Evolutionary conservation across 2,113 vertebrate genomes (phyloP).

Genomic region (Gambusia affinis): DNA sequence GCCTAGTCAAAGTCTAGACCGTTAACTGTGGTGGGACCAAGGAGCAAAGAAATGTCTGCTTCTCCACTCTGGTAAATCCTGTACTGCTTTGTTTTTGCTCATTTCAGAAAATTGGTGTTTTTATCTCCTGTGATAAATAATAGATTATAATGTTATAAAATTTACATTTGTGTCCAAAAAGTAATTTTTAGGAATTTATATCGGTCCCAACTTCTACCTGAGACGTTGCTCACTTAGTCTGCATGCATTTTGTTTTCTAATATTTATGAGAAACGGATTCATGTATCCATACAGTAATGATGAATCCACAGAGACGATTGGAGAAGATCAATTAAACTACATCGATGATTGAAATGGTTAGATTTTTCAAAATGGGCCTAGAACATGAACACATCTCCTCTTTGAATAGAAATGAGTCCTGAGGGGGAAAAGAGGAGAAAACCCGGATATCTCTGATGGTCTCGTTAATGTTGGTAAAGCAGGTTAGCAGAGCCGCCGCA

Average conservation of each 20-base stretch:
- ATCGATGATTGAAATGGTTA: not conserved
- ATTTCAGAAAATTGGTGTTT: too few relatives aligned
- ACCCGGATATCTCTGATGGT: not conserved
- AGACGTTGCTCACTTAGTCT: not conserved
- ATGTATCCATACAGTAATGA: not conserved
- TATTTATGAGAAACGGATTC: not conserved
- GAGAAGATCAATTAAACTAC: too few relatives aligned
- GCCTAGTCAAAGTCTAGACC: too few relatives aligned
- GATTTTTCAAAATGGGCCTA: not conserved
- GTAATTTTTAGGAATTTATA: not conserved
- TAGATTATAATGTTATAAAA: not conserved
- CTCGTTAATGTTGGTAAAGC: not conserved
- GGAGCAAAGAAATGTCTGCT: too few relatives aligned
- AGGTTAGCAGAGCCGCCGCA: conserved; percentile 1
- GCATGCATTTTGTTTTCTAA: not conserved
- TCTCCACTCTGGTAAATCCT: too few relatives aligned
- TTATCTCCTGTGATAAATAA: too few relatives aligned
- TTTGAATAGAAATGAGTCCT: not conserved
- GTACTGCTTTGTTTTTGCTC: too few relatives aligned
- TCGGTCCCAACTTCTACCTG: not conserved
- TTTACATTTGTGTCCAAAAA: too few relatives aligned
- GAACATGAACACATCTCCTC: not conserved
- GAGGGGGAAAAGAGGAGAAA: not conserved
- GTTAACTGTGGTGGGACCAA: too few relatives aligned
- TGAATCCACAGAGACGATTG: not conserved